Evolutionary conservation across 1,140 invertebrate genomes (phyloP).

Genomic region (Diachasmimorpha longicaudata): DNA sequence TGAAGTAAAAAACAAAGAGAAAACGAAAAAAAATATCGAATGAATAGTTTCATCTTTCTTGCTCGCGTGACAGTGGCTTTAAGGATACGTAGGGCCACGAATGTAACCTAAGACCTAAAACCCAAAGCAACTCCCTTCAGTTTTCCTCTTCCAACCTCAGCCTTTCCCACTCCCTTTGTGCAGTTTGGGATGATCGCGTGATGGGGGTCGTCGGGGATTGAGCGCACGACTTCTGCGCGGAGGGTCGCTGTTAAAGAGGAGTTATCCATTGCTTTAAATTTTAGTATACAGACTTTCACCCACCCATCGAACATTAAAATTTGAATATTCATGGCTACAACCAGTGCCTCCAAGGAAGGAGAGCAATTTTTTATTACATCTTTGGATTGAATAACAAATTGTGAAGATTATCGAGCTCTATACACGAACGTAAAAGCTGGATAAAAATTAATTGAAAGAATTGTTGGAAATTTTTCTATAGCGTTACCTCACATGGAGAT

Average conservation of each 20-base stretch:
- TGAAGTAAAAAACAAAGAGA: slow-evolving; percentile 4
- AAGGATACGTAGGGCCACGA: slow-evolving; percentile 32
- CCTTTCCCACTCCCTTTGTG: neutral
- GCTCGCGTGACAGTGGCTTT: slow-evolving; percentile 39
- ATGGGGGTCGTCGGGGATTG: slow-evolving; percentile 32
- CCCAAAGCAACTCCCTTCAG: slow-evolving; percentile 4
- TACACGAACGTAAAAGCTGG: too few relatives aligned
- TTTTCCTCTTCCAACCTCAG: neutral
- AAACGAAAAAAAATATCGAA: slow-evolving; percentile 13
- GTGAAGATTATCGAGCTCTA: too few relatives aligned
- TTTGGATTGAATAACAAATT: too few relatives aligned
- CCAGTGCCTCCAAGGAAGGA: neutral
- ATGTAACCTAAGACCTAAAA: slow-evolving; percentile 34
- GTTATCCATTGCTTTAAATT: neutral
- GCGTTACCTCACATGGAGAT: too few relatives aligned
- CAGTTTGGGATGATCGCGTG: slow-evolving; percentile 20
- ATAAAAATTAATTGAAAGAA: too few relatives aligned
- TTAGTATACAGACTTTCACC: neutral
- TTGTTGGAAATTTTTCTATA: too few relatives aligned
- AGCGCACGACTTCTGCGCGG: slow-evolving; percentile 31
- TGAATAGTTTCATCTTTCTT: slow-evolving; percentile 32
- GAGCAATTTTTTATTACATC: neutral
- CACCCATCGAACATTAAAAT: neutral
- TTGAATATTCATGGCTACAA: neutral
- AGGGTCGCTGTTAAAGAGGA: slow-evolving; percentile 18